Evolutionary conservation across 2,113 vertebrate genomes (phyloP).

Genomic region (Lepus timidus): DNA sequence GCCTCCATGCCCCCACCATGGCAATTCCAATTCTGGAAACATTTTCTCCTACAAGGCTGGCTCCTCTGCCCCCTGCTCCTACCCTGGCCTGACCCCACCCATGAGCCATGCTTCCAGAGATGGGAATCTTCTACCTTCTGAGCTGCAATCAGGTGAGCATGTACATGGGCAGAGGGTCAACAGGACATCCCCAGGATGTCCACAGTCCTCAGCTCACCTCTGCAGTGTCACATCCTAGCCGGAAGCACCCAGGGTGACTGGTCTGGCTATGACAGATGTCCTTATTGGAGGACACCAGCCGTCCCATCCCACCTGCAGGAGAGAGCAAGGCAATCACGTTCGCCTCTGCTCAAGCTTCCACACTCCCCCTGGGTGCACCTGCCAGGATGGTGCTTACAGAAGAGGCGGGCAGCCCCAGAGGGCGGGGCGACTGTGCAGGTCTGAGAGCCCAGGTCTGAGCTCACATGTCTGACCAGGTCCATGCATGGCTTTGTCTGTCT

Average conservation of each 20-base stretch:
- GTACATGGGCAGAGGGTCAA: not conserved
- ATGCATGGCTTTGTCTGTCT: fast-evolving
- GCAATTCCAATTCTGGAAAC: slow-evolving; percentile 44
- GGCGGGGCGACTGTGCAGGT: fast-evolving
- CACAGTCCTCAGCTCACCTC: not conserved
- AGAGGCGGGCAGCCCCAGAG: not conserved
- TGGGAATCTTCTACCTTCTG: not conserved
- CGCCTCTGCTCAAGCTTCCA: too few species aligned
- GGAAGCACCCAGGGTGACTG: not conserved
- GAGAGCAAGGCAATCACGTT: not conserved
- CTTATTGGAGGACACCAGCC: not conserved
- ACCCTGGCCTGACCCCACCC: not conserved
- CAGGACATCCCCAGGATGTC: not conserved
- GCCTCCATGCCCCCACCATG: slow-evolving; percentile 28
- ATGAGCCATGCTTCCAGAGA: not conserved
- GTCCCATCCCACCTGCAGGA: not conserved
- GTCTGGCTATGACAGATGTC: not conserved
- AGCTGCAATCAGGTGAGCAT: not conserved
- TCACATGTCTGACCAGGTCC: fast-evolving
- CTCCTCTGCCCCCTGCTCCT: not conserved
- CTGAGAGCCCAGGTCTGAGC: not conserved
- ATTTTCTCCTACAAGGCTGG: not conserved
- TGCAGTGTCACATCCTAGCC: not conserved
- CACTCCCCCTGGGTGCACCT: fast-evolving
- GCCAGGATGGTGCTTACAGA: not conserved